phyloP scores from a whole-genome alignment of 2,888 invertebrate species.

The Cephalotes varians region DNA sequence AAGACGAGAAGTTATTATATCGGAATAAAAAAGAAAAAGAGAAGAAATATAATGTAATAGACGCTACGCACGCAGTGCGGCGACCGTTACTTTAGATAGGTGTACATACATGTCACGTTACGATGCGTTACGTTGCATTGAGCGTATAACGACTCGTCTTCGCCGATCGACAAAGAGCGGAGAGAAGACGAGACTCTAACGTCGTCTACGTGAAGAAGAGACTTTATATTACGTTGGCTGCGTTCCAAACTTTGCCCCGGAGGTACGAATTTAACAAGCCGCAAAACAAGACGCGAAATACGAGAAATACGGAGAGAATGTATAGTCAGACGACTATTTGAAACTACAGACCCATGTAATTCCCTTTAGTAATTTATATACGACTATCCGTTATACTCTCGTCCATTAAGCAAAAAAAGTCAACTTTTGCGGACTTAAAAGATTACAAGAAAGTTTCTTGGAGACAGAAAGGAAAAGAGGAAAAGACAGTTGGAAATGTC shows the following conservation, averaged over 20 bases:
- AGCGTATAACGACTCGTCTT: conserved; percentile 56
- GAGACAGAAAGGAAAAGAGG: not conserved
- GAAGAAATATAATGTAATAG: conserved; percentile 59
- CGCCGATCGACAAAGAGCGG: conserved; percentile 36
- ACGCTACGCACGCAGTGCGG: conserved; percentile 55
- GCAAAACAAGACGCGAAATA: conserved; percentile 18
- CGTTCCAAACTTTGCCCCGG: conserved; percentile 45
- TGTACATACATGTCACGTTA: conserved; percentile 69
- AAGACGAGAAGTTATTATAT: conserved; percentile 42
- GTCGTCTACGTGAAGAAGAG: conserved; percentile 70
- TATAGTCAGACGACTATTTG: not conserved
- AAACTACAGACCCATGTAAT: conserved; percentile 33
- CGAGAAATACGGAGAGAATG: conserved; percentile 6
- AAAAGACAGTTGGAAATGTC: not conserved
- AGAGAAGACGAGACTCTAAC: conserved; percentile 70
- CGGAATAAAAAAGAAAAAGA: conserved; percentile 25
- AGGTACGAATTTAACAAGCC: conserved; percentile 39
- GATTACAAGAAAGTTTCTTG: conserved; percentile 37
- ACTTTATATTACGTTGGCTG: conserved; percentile 67
- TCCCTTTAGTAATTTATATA: conserved; percentile 47
- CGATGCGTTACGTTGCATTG: conserved; percentile 33
- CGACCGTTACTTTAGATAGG: conserved; percentile 75
- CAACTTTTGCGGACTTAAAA: conserved; percentile 42
- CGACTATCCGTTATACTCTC: conserved; percentile 35
- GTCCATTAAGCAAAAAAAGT: conserved; percentile 24